Evolutionary conservation across 1,140 invertebrate species (phyloP).

Genomic region (Octopus bimaculoides): DNA sequence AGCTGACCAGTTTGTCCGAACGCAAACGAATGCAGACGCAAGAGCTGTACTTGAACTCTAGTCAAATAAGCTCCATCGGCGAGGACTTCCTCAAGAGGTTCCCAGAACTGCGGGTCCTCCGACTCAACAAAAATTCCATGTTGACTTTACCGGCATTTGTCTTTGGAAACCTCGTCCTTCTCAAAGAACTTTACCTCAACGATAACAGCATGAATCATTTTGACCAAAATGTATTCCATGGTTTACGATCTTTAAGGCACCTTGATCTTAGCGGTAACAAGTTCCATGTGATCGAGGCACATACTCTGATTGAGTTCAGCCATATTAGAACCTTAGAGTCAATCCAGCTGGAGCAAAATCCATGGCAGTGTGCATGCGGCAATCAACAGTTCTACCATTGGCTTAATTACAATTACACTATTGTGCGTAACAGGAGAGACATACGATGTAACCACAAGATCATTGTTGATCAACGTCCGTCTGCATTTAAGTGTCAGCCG

Average conservation of each 20-base stretch:
- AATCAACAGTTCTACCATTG: not conserved
- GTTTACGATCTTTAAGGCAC: not conserved
- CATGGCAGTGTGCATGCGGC: not conserved
- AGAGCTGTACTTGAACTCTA: slow-evolving; percentile 7
- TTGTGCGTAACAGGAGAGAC: not conserved
- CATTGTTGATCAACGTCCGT: not conserved
- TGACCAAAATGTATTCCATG: not conserved
- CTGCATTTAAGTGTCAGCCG: not conserved
- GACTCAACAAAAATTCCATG: not conserved
- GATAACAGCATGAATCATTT: not conserved
- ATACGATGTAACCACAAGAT: not conserved
- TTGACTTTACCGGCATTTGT: not conserved
- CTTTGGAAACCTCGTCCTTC: not conserved
- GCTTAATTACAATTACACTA: not conserved
- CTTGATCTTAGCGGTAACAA: not conserved
- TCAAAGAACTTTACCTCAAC: slow-evolving; percentile 8
- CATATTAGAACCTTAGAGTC: not conserved
- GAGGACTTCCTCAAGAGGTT: not conserved
- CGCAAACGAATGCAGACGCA: not conserved
- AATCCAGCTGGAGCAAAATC: not conserved
- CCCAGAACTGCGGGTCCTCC: not conserved
- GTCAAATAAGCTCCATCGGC: not conserved
- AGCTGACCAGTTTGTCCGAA: not conserved
- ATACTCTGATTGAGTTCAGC: not conserved
- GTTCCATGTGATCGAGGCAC: not conserved